Base-by-base conservation (phyloP, 2,888 invertebrate genomes). In the Tetranychus piercei region DNA sequence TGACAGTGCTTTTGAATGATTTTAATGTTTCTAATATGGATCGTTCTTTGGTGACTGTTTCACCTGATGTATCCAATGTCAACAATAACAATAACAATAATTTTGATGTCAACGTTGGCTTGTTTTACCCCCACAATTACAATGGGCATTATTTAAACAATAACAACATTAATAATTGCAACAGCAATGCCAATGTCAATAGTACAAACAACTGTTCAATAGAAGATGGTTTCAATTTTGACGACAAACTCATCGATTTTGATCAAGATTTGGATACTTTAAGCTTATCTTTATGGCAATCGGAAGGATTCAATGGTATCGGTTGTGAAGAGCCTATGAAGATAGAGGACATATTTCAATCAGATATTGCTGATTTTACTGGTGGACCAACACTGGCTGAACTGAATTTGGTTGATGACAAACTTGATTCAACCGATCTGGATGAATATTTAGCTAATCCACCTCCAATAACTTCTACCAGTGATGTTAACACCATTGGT, bases 331-430 rank as follows among this genome's bases (percentile, higher is more conserved):
- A 76, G 23, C 44, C 75, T 5, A 75, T 81, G 81, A 77, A 83
- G 20, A 66, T 75, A 82, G 73, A 79, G 78, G 71, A 82, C 78
- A 76, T 82, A 82, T 78, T 82, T 44, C 75, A 43, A 34, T 34
- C 43, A 15, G 66, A 55, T 72, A 77, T 81, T 15, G 22, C 15
- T 44, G 69, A 44, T 71, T 74, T 74, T n/a, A 94, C 0, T 93
- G 76, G 77, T 22, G 79, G 78, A 64, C 89, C 91, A 0, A 91
- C 91, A 77, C 85, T 93, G 75, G 90, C 91, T 0, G 92, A 92
- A 81, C 83, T 93, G 74, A 91, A 91, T 83, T 89, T 90, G 22
- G 91, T 91, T 80, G 91, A 91, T 78, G 91, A 91, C 78, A 91
- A 34, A 1, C 71, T 69, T 45, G 76, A 76, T 70, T 55, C 74